Base-by-base conservation (phyloP, 2,113 vertebrate genomes). In the Candoia aspera region DNA sequence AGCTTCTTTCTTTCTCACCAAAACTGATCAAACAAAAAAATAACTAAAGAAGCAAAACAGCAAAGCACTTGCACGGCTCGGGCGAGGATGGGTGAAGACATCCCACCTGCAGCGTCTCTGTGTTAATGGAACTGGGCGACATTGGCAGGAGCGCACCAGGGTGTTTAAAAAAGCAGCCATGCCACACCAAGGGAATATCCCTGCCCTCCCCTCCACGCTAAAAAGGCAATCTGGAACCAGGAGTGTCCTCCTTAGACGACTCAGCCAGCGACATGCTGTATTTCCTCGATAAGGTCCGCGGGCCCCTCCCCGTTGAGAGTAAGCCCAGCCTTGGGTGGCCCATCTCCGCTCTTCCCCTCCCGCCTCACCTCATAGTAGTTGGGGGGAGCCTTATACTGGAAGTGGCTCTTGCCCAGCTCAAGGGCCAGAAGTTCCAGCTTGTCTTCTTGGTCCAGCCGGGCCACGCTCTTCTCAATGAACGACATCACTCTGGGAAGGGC, bases 381-480 rank as follows among this genome's bases (percentile, higher is more conserved):
- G 4, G 96, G 95, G 9, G 96, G 93, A 3, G 96, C 96, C 8
- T 91, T 94, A 49, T 96, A 96, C 17, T 92, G 83, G 57, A 83
- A 96, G 37, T 96, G 96, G 3, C 90, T 95, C 60, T 60, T 91
- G 6, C 96, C 96, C 29, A 96, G 90, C 0, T 96, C 91, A 0
- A 95, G 90, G 15, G 90, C 88, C 23, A 96, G 46, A 4, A 92
- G 59, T 6, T 96, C 88, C 88, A 96, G 88, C 2, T 92, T 93
- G 6, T 87, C 88, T 19, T 89, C 88, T 59, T 96, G 90, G 2
- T 83, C 87, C 8, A 96, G 68, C 23, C 96, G 46, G 0, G 95
- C 96, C 73, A 96, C 94, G 1, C 93, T 96, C 62, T 96, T 96
- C 94, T 96, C 96, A 12, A 96, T 92, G 92, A 96, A 96, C 4